A percentile compares a stretch with the other conserved stretches of the same genome.
phyloP scores from a whole-genome alignment of 2,113 vertebrate genomes.

The Gavia stellata region DNA sequence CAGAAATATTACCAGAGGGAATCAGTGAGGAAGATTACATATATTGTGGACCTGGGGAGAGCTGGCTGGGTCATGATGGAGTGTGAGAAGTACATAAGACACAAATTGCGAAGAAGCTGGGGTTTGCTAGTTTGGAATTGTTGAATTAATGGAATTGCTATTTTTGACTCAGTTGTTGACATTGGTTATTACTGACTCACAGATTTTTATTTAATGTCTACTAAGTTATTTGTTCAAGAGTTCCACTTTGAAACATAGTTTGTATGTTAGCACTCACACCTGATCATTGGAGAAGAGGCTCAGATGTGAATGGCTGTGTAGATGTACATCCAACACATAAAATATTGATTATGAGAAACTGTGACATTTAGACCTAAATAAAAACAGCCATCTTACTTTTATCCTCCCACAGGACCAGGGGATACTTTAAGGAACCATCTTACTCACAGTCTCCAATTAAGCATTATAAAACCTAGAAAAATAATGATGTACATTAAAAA shows the following conservation, averaged over 20 bases:
- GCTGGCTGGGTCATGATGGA: not conserved
- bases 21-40: not conserved
- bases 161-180: not conserved
- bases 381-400: not conserved
- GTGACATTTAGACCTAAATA: not conserved
- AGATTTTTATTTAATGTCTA: not conserved
- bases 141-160: not conserved
- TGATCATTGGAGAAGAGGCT: not conserved
- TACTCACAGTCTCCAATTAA: not conserved
- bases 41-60: not conserved
- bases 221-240: not conserved
- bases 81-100: not conserved
- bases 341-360: not conserved
- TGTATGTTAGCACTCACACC: not conserved
- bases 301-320: not conserved
- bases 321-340: not conserved
- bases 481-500: not conserved
- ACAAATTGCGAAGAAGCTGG: not conserved
- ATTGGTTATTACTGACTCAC: not conserved
- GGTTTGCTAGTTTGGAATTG: not conserved
- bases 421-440: not conserved
- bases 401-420: not conserved
- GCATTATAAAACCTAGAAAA: not conserved
- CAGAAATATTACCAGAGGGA: not conserved
- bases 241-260: not conserved